Evolutionary conservation across 2,888 invertebrate species (phyloP), one percentile per base, ranked within the genome.

Genomic region (Saturnia pavonia): DNA sequence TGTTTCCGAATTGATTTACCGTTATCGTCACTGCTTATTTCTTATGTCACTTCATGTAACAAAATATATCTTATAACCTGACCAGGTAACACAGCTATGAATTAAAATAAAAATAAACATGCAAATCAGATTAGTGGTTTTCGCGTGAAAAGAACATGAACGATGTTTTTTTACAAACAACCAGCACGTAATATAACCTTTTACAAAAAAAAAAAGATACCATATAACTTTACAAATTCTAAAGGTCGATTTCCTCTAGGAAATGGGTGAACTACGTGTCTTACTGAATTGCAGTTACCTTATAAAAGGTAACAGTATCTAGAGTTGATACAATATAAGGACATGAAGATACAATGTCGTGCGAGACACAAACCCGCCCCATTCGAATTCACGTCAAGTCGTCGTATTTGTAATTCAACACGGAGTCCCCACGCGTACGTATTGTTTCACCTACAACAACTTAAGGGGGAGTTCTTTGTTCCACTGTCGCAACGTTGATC

Each of bases 391-490:
- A 89, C 86, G 88, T 89, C 91, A 88, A 90, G 91, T 88, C 84
- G 72, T 72, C 88, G 88, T 91, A 91, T 91, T 92, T 94, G 91
- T 92, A 91, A 94, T 94, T 93, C 93, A 91, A 92, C 88, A 84
- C 89, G 85, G 80, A 81, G 86, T 86, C 88, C 83, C 88, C 79
- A 76, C 81, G 83, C 82, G 86, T 86, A 84, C 84, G 87, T 91
- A 92, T 92, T 93, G 93, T 93, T 92, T 93, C 88, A 91, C 88
- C 87, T 86, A 86, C 82, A 72, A 74, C 78, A 79, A 78, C 78
- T 82, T 85, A 80, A 81, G 81, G 78, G 75, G 74, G 76, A 76
- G 79, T 81, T 79, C 79, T 78, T 76, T 73, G 73, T 72, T 74
- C 72, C 73, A 54, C 34, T 45, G 67, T 70, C 48, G 66, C 65